A percentile compares a stretch with the other conserved stretches of the same genome.
These are phyloP conservation scores for Alligator sinensis DNA, from an alignment of 2,113 vertebrate species.

Conservation along the genomic window DNA sequence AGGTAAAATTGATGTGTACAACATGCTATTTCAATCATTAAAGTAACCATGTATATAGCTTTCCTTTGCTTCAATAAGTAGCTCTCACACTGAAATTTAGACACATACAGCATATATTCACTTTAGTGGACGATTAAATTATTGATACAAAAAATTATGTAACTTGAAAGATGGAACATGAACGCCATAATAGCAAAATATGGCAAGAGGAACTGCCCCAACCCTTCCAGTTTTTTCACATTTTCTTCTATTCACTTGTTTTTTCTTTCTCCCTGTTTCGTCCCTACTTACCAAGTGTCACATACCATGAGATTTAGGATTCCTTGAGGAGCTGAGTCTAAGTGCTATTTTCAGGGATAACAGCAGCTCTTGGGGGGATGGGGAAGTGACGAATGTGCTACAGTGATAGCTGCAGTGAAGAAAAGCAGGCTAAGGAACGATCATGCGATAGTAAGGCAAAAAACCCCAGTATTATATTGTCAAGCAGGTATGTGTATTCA, in stretches of 20 bases:
- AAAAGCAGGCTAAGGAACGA: background rate
- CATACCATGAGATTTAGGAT: background rate
- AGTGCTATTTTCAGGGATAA: background rate
- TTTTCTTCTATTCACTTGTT: background rate
- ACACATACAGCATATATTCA: background rate
- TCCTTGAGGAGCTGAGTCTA: no score
- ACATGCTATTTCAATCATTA: background rate
- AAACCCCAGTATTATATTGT: background rate
- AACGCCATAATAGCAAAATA: background rate
- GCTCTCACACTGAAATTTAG: background rate
- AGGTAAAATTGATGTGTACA: background rate
- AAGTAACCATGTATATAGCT: background rate
- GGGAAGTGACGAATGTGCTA: background rate
- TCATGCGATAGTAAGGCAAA: no score
- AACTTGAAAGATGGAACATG: background rate
- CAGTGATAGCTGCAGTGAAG: background rate
- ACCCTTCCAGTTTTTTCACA: background rate
- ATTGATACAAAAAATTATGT: background rate
- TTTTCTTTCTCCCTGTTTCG: background rate
- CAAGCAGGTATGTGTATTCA: background rate
- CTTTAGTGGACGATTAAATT: background rate
- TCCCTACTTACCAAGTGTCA: background rate
- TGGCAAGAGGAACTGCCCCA: background rate
- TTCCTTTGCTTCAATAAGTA: background rate
- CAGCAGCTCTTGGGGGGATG: background rate